phyloP scores from a whole-genome alignment of 1,140 invertebrate species.

The Calliphora vicina region DNA sequence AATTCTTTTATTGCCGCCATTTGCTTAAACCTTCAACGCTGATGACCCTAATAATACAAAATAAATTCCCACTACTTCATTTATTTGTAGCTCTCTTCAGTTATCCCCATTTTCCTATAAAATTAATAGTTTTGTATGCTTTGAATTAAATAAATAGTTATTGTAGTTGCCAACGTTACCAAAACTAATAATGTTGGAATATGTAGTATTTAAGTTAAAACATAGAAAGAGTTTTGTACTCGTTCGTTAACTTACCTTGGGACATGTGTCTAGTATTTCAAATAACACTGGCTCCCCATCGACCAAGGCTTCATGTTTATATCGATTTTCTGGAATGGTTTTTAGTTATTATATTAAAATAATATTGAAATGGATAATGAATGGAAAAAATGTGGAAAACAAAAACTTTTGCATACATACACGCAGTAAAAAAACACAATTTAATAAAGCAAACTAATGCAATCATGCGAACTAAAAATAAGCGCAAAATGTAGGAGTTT shows the following conservation, averaged over 20 bases:
- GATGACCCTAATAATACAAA: neutral
- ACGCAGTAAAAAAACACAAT: slow-evolving; percentile 18
- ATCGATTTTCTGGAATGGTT: slow-evolving; percentile 78
- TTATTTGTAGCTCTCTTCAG: too few relatives aligned
- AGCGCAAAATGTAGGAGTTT: neutral
- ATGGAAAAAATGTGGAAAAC: neutral
- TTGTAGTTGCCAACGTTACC: neutral
- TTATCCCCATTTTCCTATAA: neutral
- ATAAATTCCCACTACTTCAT: neutral
- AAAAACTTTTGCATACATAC: neutral
- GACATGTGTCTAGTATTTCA: slow-evolving; percentile 92
- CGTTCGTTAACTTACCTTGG: slow-evolving; percentile 50
- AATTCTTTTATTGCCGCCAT: neutral
- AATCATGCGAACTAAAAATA: neutral
- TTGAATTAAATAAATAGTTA: neutral
- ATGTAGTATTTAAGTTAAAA: neutral
- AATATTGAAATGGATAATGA: neutral
- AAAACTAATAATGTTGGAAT: neutral
- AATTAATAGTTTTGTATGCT: neutral
- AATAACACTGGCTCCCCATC: slow-evolving; percentile 90
- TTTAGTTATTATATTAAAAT: slow-evolving; percentile 22
- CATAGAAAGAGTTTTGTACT: neutral
- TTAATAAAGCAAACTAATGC: slow-evolving; percentile 14
- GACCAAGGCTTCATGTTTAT: slow-evolving; percentile 90
- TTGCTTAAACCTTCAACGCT: neutral